These are phyloP conservation scores for Macropus fuliginosus DNA, from an alignment of 2,797 vertebrate species.

Conservation along the genomic window DNA sequence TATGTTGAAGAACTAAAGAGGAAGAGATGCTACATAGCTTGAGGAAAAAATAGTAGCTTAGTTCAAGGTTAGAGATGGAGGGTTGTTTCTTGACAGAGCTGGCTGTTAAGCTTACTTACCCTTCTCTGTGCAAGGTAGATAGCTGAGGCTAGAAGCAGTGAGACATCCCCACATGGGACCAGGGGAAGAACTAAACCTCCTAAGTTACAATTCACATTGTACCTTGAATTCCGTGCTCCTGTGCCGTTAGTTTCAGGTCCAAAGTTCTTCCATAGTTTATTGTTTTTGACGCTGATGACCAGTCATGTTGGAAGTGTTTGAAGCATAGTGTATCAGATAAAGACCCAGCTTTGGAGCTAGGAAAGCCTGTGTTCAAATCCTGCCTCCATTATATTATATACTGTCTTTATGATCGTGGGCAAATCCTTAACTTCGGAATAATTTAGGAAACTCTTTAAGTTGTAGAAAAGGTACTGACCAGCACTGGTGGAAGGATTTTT, in stretches of 20 bases:
- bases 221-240: background rate
- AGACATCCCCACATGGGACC: background rate
- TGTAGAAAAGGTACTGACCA: background rate
- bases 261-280: background rate
- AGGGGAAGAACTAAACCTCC: background rate
- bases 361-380: background rate
- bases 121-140: background rate
- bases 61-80: no score
- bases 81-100: no score
- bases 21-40: background rate
- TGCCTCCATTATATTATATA: background rate
- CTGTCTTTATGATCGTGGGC: background rate
- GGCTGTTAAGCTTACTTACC: background rate
- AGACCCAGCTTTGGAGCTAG: background rate
- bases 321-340: background rate
- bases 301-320: background rate
- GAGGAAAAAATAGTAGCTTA: background rate
- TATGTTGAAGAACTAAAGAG: background rate
- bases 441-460: background rate
- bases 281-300: background rate
- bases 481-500: background rate
- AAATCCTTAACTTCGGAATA: background rate
- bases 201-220: background rate
- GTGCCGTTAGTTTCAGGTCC: background rate
- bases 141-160: background rate